Conservation (phyloP, 1,140 invertebrate species). For the Acyrthosiphon pisum region DNA sequence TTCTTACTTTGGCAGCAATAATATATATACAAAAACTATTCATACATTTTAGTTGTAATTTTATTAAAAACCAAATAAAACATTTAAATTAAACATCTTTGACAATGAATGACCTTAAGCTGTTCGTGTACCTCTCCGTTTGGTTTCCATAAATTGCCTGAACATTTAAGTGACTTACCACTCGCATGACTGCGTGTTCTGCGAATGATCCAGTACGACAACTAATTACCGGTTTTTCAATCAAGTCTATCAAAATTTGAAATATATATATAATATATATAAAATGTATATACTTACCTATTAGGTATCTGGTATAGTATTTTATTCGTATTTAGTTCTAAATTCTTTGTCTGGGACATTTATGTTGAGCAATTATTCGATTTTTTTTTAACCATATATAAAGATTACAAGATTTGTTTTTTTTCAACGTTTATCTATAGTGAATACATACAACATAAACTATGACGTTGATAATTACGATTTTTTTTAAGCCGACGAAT, state of each 20-base stretch:
- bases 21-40: neutral
- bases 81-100: neutral
- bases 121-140: neutral
- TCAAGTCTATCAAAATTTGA: neutral
- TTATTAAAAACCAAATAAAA: neutral
- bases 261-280: neutral
- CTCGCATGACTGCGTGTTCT: neutral
- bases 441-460: neutral
- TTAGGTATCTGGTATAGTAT: neutral
- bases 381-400: conserved; percentile 15
- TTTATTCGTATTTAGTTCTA: neutral
- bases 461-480: neutral
- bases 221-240: conserved; percentile 41
- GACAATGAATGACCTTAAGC: neutral
- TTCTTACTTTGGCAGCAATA: neutral
- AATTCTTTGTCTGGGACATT: neutral
- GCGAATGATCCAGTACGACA: neutral
- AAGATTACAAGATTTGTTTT: neutral
- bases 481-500: neutral
- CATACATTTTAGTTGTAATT: neutral
- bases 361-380: conserved; percentile 7
- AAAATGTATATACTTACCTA: neutral
- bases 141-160: neutral
- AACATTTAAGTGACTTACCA: neutral
- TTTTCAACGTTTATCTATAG: neutral